These are phyloP conservation scores for Mus minutoides DNA, from an alignment of 2,797 vertebrate genomes.

Conservation along the genomic window DNA sequence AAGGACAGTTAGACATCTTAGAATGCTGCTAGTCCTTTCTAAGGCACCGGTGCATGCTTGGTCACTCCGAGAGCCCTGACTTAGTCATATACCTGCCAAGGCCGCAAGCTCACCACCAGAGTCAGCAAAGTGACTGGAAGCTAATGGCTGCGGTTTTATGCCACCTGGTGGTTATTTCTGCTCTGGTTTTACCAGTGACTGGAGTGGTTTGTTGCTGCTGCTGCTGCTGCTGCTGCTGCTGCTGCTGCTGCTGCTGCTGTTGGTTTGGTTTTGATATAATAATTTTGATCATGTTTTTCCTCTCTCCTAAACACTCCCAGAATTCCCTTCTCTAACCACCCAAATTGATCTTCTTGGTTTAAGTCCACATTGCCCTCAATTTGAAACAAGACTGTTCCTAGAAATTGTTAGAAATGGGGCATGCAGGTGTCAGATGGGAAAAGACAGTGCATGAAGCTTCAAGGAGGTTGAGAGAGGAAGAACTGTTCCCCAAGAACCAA, in stretches of 20 bases:
- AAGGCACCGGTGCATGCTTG: background rate
- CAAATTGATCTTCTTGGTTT: background rate
- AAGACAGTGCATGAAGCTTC: accelerated
- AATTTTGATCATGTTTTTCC: background rate
- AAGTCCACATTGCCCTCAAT: accelerated
- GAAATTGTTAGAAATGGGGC: background rate
- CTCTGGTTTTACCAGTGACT: background rate
- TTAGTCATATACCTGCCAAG: background rate
- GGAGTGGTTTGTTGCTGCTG: background rate
- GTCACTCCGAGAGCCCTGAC: background rate
- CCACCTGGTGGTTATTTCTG: slow-evolving; percentile 61
- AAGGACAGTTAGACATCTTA: background rate
- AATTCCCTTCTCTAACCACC: no score
- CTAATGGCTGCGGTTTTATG: background rate
- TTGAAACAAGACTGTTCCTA: background rate
- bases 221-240: no score
- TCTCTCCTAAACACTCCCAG: background rate
- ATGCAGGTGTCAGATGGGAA: background rate
- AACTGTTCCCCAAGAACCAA: background rate
- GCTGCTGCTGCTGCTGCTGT: background rate
- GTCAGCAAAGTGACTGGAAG: accelerated
- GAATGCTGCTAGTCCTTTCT: background rate
- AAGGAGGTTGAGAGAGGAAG: background rate
- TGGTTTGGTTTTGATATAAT: background rate
- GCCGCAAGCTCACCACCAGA: background rate